phyloP scores from a whole-genome alignment of 2,113 vertebrate genomes.

The Candoia aspera region DNA sequence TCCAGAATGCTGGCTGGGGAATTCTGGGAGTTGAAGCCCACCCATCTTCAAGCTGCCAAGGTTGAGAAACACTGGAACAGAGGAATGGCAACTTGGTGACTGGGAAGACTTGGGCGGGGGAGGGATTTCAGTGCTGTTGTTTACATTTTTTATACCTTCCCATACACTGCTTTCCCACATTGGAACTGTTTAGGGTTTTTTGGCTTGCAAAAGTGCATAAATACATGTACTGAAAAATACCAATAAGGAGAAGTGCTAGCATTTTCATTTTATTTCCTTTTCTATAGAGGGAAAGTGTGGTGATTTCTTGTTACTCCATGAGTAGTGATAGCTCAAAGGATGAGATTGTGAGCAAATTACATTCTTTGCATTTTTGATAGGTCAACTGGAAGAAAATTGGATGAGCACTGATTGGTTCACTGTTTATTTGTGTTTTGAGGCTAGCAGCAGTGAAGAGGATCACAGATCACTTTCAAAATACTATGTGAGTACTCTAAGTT shows the following conservation, averaged over 20 bases:
- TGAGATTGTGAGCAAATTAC: not conserved
- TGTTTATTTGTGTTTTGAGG: not conserved
- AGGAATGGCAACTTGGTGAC: not conserved
- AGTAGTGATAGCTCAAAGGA: not conserved
- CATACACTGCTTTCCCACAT: not conserved
- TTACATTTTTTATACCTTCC: not conserved
- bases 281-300: not conserved
- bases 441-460: not conserved
- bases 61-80: not conserved
- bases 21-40: too few species aligned
- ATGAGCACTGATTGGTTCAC: not conserved
- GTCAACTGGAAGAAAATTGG: not conserved
- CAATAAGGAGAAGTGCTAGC: not conserved
- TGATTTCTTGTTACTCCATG: not conserved
- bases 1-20: too few species aligned
- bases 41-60: too few species aligned
- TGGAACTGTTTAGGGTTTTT: not conserved
- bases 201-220: not conserved
- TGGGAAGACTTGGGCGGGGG: not conserved
- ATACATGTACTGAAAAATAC: not conserved
- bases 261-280: not conserved
- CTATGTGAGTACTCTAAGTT: not conserved
- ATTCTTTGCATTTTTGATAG: not conserved
- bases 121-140: not conserved
- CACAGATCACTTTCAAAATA: not conserved